Evolutionary conservation across 2,113 vertebrate species (phyloP), one percentile per base, ranked within the genome.

Genomic region (Colaptes auratus): DNA sequence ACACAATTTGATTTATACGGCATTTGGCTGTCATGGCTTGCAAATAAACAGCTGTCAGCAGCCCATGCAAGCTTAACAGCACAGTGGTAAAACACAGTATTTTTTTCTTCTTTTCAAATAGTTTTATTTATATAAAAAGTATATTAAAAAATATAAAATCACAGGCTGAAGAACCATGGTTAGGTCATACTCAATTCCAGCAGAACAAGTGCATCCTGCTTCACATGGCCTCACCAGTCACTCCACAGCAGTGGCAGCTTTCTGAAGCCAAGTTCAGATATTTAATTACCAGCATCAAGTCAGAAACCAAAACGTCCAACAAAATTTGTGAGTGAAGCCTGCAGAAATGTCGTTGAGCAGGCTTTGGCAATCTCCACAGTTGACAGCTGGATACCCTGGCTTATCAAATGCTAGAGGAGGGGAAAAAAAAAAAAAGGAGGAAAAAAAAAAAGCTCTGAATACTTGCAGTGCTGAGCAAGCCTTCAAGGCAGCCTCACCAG

Each of bases 341-440:
- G 73, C 75, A 95, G 92, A 91, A 94, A 94, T 77, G 76, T 83
- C 11, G 58, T 15, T 63, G 78, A 93, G 89, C 93, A 95, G 88
- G 92, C 85, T 96, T 77, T 89, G 81, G 88, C 91, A 89, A 90
- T 86, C 83, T 90, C 75, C 70, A 83, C 53, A 82, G 92, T 94
- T 93, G 95, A 91, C 91, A 96, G 95, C 95, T 95, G 92, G 94
- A 91, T 94, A 92, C 94, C 82, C 86, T 77, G 86, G 88, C 95
- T 95, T 97, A 97, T 92, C 90, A 3, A 75, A 91, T 88, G 90
- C 94, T 56, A 60, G 65, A 92, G 85, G 64, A 74, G 17, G 16
- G 12, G 20, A 7, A 8, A 0, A 17, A 61, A n/a, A 84, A 63
- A 91, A 58, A 31, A 58, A 36, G 24, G 15, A 44, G 15, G 42